Evolutionary conservation across 1,140 invertebrate genomes (phyloP).

Genomic region (Halyomorpha halys): DNA sequence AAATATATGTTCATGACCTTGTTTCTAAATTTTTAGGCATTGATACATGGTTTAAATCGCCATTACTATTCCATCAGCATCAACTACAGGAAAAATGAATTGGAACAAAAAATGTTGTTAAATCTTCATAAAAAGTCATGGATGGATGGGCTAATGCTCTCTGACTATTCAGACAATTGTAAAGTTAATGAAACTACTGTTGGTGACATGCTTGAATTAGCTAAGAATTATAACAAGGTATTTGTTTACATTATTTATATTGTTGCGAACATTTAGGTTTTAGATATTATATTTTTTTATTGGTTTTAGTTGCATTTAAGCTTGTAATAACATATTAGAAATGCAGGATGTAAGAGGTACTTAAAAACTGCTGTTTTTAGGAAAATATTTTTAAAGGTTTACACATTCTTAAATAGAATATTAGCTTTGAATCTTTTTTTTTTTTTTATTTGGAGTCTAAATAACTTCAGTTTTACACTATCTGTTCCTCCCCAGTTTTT

Average conservation of each 20-base stretch:
- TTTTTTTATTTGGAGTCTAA: too few relatives aligned
- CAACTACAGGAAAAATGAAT: conserved; percentile 97
- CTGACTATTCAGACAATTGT: conserved; percentile 93
- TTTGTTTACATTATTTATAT: conserved; percentile 18
- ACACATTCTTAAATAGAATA: too few relatives aligned
- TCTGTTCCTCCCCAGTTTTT: too few relatives aligned
- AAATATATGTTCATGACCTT: too few relatives aligned
- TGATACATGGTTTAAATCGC: conserved; percentile 97
- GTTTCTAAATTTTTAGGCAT: conserved; percentile 51
- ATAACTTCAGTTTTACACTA: too few relatives aligned
- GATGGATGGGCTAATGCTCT: conserved; percentile 94
- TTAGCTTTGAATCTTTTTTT: too few relatives aligned
- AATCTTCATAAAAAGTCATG: conserved; percentile 99
- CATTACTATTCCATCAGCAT: conserved; percentile 99
- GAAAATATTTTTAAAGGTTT: too few relatives aligned
- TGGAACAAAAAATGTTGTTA: conserved; percentile 98
- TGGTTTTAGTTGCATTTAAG: too few relatives aligned
- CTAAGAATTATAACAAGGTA: conserved; percentile 97
- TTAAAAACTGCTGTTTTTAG: too few relatives aligned
- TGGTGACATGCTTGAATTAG: conserved; percentile 91
- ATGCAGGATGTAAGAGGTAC: too few relatives aligned
- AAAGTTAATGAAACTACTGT: conserved; percentile 84
- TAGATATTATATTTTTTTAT: too few relatives aligned
- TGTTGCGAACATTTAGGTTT: not conserved
- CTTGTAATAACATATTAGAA: too few relatives aligned